phyloP scores from a whole-genome alignment of 1,140 invertebrate species.

The Papilio helenus region DNA sequence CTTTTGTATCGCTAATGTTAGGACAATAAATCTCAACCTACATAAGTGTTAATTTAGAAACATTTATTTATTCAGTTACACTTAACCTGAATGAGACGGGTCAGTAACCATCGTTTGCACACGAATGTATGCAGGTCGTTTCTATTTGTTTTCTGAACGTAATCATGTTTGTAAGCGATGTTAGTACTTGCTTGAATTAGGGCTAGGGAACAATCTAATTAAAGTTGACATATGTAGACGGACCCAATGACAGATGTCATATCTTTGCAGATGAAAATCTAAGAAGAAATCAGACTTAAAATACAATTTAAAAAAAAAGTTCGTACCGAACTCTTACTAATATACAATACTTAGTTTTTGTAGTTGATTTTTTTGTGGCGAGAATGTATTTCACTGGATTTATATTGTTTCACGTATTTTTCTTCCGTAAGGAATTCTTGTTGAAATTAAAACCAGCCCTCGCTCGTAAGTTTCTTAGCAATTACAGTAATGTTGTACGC shows the following conservation, averaged over 20 bases:
- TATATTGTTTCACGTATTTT: background rate
- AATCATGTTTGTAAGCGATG: slow-evolving; percentile 8
- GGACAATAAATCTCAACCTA: background rate
- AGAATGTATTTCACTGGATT: background rate
- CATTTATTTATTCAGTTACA: background rate
- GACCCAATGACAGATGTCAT: background rate
- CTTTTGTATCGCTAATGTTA: background rate
- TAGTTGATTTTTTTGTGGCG: background rate
- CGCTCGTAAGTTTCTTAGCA: slow-evolving; percentile 14
- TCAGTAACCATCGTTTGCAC: slow-evolving; percentile 4
- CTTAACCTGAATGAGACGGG: slow-evolving; percentile 3
- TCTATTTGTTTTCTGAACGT: slow-evolving; percentile 17
- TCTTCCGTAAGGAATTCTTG: slow-evolving; percentile 13
- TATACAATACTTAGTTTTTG: background rate
- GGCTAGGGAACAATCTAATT: background rate
- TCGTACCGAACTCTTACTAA: background rate
- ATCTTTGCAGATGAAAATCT: no score
- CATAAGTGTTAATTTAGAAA: background rate
- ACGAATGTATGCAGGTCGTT: slow-evolving; percentile 18
- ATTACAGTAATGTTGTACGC: slow-evolving; percentile 7
- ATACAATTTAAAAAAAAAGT: no score
- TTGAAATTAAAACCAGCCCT: slow-evolving; percentile 10
- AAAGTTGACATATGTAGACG: background rate
- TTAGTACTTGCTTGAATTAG: slow-evolving; percentile 5
- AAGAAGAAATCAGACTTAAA: no score